Conservation (phyloP, 2,888 invertebrate species). For the Zygogramma bicolorata region DNA sequence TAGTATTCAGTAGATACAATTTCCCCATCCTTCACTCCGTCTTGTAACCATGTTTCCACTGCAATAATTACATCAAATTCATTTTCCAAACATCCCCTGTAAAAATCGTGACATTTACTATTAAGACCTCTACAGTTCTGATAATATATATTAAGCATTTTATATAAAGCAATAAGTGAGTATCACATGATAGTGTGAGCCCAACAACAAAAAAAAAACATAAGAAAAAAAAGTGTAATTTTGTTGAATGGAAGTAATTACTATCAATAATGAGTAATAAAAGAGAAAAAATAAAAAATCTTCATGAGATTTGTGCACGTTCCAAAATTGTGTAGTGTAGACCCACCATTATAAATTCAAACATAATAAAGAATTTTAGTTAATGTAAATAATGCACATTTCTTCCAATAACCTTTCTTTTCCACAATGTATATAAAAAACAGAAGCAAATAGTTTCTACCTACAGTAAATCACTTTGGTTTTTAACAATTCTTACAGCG, state of each 20-base stretch:
- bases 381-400: no score
- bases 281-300: background rate
- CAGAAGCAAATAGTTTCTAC: background rate
- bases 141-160: conserved; percentile 3
- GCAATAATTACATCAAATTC: background rate
- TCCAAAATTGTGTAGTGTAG: background rate
- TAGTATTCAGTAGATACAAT: background rate
- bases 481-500: background rate
- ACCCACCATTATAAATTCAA: background rate
- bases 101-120: background rate
- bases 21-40: background rate
- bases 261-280: background rate
- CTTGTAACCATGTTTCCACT: background rate
- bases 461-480: background rate
- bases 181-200: background rate
- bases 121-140: no score
- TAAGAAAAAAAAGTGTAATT: background rate
- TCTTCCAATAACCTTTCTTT: no score
- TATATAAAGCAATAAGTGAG: background rate
- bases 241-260: background rate
- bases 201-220: background rate
- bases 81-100: background rate
- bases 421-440: background rate
- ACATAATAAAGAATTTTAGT: background rate
- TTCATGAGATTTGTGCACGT: background rate